Evolutionary conservation across 2,888 invertebrate species (phyloP).

Genomic region (Steinernema scapterisci): DNA sequence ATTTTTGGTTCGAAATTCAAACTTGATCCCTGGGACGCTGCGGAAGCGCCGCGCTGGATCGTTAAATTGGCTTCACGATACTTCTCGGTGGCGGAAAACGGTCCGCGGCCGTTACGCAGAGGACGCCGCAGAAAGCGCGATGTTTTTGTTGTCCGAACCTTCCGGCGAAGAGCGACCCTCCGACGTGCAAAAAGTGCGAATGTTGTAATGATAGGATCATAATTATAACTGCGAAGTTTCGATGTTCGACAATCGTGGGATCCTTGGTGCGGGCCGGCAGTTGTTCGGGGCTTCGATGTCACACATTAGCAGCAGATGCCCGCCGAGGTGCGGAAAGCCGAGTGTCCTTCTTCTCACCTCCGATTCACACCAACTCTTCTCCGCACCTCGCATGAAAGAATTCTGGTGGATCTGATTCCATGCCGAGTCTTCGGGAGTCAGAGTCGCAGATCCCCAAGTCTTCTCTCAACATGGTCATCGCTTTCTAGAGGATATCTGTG

Average conservation of each 20-base stretch:
- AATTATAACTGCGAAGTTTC: conserved; percentile 26
- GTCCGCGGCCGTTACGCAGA: no score
- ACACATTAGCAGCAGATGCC: background rate
- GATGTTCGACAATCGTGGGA: conserved; percentile 13
- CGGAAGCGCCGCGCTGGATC: no score
- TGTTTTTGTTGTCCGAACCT: background rate
- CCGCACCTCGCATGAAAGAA: no score
- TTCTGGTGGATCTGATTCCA: no score
- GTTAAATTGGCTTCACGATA: no score
- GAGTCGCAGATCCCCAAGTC: no score
- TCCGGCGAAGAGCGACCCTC: background rate
- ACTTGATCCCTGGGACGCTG: background rate
- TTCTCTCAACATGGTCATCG: no score
- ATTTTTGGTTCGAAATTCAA: background rate
- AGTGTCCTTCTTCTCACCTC: background rate
- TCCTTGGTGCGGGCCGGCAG: background rate
- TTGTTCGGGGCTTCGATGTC: background rate
- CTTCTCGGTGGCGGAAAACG: no score
- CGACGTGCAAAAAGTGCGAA: background rate
- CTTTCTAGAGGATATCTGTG: no score
- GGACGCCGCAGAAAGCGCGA: background rate
- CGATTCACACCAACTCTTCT: background rate
- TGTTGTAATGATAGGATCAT: conserved; percentile 15
- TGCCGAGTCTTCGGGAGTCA: no score
- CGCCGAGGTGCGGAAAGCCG: background rate